Base-by-base conservation (phyloP, 2,888 invertebrate genomes). In the Parochlus steinenii region DNA sequence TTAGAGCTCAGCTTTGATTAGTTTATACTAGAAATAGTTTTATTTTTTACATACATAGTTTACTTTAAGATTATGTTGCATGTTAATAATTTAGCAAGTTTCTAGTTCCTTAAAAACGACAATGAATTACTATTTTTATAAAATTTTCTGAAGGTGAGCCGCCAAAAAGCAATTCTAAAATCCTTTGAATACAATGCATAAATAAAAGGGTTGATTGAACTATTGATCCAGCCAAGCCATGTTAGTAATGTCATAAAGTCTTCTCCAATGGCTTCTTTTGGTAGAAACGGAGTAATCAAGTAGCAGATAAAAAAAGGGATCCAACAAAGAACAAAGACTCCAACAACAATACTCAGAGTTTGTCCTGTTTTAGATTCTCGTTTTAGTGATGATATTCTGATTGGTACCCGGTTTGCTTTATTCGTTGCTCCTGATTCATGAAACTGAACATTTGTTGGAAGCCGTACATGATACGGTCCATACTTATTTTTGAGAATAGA, bases 211-310 rank as follows among this genome's bases (percentile, higher is more conserved):
- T 87, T 87, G 42, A 87, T 82, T 4, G 83, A 83, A 1, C 83
- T 83, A 53, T 86, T 87, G 47, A 83, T 76, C 83, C 86, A 87
- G 1, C 85, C 87, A 25, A 87, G 61, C 86, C 86, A 87, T 2
- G 83, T 85, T 34, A 86, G 58, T 35, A 77, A 71, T 30, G 73
- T 73, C 70, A 80, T 75, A 33, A 83, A 54, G 4, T 71, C 64
- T 1, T 64, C 63, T 40, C 66, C 67, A 3, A 73, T 68, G 44
- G 71, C 69, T 33, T 63, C 60, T 37, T 58, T 61, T 1, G 72
- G 69, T 35, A 83, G 66, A 48, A 86, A 85, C 5, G 86, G 85
- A 3, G 76, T 79, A 2, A 82, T 62, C 8, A 87, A 58, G 49
- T 87, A 87, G 43, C 79, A 74, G 5, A 83, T 62, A 55, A 86